Evolutionary conservation across 1,140 invertebrate genomes (phyloP).

Genomic region (Calliopsis andreniformis): DNA sequence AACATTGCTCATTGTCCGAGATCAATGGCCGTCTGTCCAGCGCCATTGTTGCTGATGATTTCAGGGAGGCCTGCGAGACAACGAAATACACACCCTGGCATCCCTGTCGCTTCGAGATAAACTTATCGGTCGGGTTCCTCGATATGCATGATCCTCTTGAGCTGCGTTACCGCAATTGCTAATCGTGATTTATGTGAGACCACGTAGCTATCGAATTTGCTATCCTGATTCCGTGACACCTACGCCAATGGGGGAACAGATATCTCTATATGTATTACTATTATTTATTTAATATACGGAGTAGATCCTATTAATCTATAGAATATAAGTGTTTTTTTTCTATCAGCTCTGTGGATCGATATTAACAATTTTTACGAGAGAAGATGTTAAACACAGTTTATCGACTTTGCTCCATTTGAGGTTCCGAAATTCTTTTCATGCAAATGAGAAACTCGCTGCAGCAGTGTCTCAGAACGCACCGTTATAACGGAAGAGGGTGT

Average conservation of each 20-base stretch:
- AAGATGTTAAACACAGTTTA: too few species aligned
- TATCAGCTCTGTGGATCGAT: too few species aligned
- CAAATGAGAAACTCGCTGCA: not conserved
- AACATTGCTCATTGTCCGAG: slow-evolving; percentile 62
- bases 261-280: too few species aligned
- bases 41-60: slow-evolving; percentile 64
- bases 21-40: slow-evolving; percentile 67
- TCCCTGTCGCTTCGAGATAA: slow-evolving; percentile 30
- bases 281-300: too few species aligned
- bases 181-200: slow-evolving; percentile 52
- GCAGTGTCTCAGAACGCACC: not conserved
- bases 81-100: not conserved
- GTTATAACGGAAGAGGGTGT: slow-evolving; percentile 40
- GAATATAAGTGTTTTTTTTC: too few species aligned
- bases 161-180: not conserved
- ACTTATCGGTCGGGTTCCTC: slow-evolving; percentile 40
- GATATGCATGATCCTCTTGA: slow-evolving; percentile 18
- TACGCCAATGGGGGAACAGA: too few species aligned
- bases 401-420: too few species aligned
- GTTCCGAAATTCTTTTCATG: not conserved
- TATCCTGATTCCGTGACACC: not conserved
- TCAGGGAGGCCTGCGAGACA: slow-evolving; percentile 46
- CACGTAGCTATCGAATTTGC: not conserved
- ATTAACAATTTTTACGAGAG: too few species aligned
- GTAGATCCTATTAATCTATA: too few species aligned